Percentiles rank a stretch among this genome's conserved stretches.
phyloP scores from a whole-genome alignment of 2,113 vertebrate species.

The Dipodomys merriami region DNA sequence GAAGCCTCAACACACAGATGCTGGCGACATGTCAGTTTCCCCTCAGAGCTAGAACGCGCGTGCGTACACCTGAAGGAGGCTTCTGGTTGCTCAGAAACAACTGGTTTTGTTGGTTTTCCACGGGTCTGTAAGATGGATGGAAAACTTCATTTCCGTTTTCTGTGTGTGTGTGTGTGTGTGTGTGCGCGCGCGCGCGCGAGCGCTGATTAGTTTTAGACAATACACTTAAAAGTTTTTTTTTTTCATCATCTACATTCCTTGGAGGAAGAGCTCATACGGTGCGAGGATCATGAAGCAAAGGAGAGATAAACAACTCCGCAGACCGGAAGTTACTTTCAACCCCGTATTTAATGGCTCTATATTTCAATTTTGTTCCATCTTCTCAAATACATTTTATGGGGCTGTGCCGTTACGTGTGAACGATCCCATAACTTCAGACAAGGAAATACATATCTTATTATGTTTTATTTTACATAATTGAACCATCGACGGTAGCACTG shows the following conservation, averaged over 20 bases:
- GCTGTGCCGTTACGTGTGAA: slow-evolving; percentile 73
- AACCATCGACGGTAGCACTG: slow-evolving; percentile 74
- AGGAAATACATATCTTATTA: slow-evolving; percentile 79
- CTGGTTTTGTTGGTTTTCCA: not conserved
- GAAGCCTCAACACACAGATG: not conserved
- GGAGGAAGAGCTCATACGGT: slow-evolving; percentile 57
- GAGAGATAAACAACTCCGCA: slow-evolving; percentile 73
- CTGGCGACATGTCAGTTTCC: not conserved
- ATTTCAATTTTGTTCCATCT: slow-evolving; percentile 80
- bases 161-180: not conserved
- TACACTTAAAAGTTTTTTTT: slow-evolving; percentile 42
- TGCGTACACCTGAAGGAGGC: not conserved
- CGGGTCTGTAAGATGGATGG: not conserved
- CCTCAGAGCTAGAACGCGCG: not conserved
- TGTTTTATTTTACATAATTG: slow-evolving; percentile 83
- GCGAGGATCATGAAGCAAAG: slow-evolving; percentile 59
- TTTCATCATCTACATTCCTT: slow-evolving; percentile 45
- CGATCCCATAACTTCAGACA: slow-evolving; percentile 74
- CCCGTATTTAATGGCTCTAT: slow-evolving; percentile 78
- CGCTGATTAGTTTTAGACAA: not conserved
- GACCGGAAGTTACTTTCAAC: slow-evolving; percentile 76
- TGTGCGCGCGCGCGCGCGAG: not conserved
- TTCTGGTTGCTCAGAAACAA: not conserved
- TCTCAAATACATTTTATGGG: slow-evolving; percentile 79
- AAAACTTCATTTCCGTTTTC: slow-evolving; percentile 4